Evolutionary conservation across 2,113 vertebrate species (phyloP), one percentile per base, ranked within the genome.

Genomic region (Empidonax traillii): DNA sequence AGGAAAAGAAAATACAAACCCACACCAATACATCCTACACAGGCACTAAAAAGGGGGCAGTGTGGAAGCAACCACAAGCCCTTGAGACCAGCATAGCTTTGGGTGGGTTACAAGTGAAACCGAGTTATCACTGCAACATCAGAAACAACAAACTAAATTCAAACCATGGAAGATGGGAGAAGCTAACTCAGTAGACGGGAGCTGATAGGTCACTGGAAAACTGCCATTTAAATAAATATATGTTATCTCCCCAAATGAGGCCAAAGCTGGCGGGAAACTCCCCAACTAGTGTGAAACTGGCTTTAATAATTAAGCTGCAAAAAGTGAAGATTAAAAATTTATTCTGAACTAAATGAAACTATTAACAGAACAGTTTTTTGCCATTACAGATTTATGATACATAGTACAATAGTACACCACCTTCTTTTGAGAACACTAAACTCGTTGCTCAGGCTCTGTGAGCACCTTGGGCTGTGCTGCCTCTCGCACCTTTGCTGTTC

Each of bases 241-340:
- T 41, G 13, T 44, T 33, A 31, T 31, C 22, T 69, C n/a, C 28
- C 53, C 39, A 61, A 19, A 28, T 55, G 24, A 11, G n/a, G 30
- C 39, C n/a, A 75, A 92, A 77, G 56, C 20, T 14, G 41, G 33
- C 1, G 1, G 25, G 43, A 62, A 90, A 68, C 53, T 66, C 51
- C 49, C 19, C 19, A 62, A 2, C 12, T 19, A 55, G 52, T 31
- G 62, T 72, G 66, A 93, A 91, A 71, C 16, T 23, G 23, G 20
- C n/a, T 93, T 95, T 72, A 84, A 93, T 89, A 75, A 95, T 77
- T 81, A 81, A 92, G 69, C 16, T 71, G 46, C 28, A 71, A 88
- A 87, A 80, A 90, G 21, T 14, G n/a, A 79, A 89, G 56, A 89
- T 92, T 78, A 96, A 96, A 92, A 76, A 78, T 92, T 94, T 65